A percentile compares a stretch with the other conserved stretches of the same genome.
These are phyloP conservation scores for Proteles cristata DNA, from an alignment of 2,113 vertebrate genomes.

Conservation along the genomic window DNA sequence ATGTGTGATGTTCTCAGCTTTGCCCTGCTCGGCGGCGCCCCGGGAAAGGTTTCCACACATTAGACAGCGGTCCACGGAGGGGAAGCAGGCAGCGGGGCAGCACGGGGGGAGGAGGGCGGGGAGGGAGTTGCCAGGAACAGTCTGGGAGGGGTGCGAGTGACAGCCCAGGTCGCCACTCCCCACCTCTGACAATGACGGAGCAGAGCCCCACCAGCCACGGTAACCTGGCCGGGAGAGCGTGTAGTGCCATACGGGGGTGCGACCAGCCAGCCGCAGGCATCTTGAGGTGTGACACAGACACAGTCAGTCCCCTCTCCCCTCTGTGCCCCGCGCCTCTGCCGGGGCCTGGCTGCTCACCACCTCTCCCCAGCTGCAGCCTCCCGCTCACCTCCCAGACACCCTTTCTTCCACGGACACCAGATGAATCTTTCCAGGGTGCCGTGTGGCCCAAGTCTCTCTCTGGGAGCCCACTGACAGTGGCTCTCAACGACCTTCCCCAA, in stretches of 20 bases:
- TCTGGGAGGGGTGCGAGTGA: not conserved
- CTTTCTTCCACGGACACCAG: rapidly evolving
- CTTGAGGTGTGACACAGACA: not conserved
- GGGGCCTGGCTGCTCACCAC: not conserved
- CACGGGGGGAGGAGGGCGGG: not conserved
- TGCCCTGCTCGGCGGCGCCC: not conserved
- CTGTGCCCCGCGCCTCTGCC: not conserved
- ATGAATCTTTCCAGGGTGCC: not conserved
- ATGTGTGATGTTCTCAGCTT: not conserved
- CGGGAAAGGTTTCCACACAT: slow-evolving; percentile 1
- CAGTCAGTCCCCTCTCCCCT: not conserved
- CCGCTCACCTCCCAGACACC: not conserved
- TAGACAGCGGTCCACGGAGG: not conserved
- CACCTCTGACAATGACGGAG: not conserved
- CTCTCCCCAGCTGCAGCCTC: not conserved
- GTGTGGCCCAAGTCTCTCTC: not conserved
- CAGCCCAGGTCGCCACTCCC: not conserved
- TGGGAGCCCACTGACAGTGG: not conserved
- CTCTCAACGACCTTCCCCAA: not conserved
- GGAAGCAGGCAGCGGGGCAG: rapidly evolving
- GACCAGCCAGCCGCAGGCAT: not conserved
- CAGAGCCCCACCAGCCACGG: not conserved
- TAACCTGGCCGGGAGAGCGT: not conserved
- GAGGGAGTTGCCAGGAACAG: not conserved
- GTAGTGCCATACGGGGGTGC: not conserved